A percentile compares a stretch with the other conserved stretches of the same genome.
phyloP scores from a whole-genome alignment of 2,797 vertebrate genomes.

The Sebastes jordani region DNA sequence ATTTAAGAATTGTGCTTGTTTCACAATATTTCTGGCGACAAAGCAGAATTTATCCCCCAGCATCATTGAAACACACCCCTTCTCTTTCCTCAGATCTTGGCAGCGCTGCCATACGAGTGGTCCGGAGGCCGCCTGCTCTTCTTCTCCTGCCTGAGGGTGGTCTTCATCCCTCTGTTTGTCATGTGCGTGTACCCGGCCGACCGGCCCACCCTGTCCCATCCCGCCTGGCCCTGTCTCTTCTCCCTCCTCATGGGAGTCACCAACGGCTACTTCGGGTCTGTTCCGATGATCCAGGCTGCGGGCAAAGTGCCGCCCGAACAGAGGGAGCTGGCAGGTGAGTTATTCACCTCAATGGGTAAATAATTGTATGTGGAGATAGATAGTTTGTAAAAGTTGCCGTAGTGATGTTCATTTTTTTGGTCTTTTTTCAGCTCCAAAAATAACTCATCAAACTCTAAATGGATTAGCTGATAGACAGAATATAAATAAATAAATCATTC shows the following conservation, averaged over 20 bases:
- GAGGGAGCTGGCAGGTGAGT: conserved; percentile 93
- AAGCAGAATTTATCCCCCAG: neutral
- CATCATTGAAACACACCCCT: neutral
- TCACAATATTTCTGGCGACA: neutral
- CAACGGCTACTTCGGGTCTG: conserved; percentile 96
- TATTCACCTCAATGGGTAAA: neutral
- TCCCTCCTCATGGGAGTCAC: conserved; percentile 97
- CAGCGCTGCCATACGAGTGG: conserved; percentile 94
- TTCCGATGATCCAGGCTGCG: conserved; percentile 97
- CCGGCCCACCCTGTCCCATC: conserved; percentile 89
- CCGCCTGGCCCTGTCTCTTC: conserved; percentile 97
- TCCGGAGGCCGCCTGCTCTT: conserved; percentile 90
- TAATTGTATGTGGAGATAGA: neutral
- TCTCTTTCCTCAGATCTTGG: conserved; percentile 87
- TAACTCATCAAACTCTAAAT: neutral
- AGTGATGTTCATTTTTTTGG: neutral
- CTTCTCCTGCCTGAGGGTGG: conserved; percentile 90
- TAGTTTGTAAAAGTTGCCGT: no score
- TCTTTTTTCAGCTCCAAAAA: neutral
- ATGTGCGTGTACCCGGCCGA: conserved; percentile 92
- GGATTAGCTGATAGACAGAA: neutral
- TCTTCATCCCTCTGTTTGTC: conserved; percentile 98
- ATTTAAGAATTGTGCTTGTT: neutral
- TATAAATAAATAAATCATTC: neutral
- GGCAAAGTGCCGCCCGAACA: conserved; percentile 93